Percentiles rank a stretch among this genome's conserved stretches.
phyloP scores from a whole-genome alignment of 2,888 invertebrate species.

The Clostera curtula region DNA sequence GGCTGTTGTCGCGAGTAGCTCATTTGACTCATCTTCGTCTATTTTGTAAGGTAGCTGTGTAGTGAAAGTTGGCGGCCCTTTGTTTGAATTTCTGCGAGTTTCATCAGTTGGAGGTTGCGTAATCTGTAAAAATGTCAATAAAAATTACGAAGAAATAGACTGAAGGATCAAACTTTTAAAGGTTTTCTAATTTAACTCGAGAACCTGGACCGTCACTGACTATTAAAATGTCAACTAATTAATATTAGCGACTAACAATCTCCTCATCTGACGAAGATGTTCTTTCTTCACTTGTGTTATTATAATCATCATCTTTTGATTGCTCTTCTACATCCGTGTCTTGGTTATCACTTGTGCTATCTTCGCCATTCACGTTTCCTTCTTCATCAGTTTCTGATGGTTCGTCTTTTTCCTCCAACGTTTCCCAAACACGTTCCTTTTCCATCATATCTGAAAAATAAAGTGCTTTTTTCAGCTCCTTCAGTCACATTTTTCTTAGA shows the following conservation, averaged over 20 bases:
- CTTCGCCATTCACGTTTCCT: slow-evolving; percentile 19
- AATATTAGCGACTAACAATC: slow-evolving; percentile 6
- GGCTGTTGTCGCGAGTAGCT: slow-evolving; percentile 41
- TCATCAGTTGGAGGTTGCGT: slow-evolving; percentile 7
- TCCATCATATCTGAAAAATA: slow-evolving; percentile 59
- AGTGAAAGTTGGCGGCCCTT: slow-evolving; percentile 45
- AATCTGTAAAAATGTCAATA: slow-evolving; percentile 16
- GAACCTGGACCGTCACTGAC: too few species aligned
- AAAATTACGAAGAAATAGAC: too few species aligned
- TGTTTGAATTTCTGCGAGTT: slow-evolving; percentile 11
- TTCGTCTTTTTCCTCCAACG: slow-evolving; percentile 70
- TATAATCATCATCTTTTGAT: too few species aligned
- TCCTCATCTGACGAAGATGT: slow-evolving; percentile 15
- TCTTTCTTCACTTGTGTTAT: too few species aligned
- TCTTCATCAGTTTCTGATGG: slow-evolving; percentile 35
- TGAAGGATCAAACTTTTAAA: too few species aligned
- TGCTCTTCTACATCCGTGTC: slow-evolving; percentile 10
- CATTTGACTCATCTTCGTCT: slow-evolving; percentile 76
- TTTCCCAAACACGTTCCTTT: slow-evolving; percentile 74
- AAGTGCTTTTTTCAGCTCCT: slow-evolving; percentile 7
- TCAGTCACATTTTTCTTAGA: too few species aligned
- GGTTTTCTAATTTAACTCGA: too few species aligned
- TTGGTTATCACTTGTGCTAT: slow-evolving; percentile 29
- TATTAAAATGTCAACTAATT: too few species aligned
- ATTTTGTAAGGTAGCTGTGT: slow-evolving; percentile 77